phyloP scores from a whole-genome alignment of 1,140 invertebrate genomes.

The Drosophila serrata region DNA sequence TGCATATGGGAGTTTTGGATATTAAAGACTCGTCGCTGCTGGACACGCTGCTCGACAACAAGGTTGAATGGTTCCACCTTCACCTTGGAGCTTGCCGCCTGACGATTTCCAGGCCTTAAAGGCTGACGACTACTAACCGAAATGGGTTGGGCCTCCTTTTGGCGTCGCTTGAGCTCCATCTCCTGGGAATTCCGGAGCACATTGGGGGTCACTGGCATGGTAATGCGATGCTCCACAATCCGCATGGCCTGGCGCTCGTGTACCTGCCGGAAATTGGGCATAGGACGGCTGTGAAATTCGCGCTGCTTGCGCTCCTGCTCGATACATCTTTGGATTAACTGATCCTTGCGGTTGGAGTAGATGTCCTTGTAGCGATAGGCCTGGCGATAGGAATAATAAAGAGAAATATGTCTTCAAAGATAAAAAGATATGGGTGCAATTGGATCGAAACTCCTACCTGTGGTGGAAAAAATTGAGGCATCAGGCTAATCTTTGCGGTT shows the following conservation, averaged over 20 bases:
- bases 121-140: slow-evolving; percentile 13
- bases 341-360: slow-evolving; percentile 55
- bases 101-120: slow-evolving; percentile 28
- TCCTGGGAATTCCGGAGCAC: slow-evolving; percentile 48
- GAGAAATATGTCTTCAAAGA: too few species aligned
- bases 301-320: slow-evolving; percentile 55
- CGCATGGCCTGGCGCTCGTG: slow-evolving; percentile 36
- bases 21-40: slow-evolving; percentile 60
- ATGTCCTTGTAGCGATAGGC: slow-evolving; percentile 70
- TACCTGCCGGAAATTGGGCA: slow-evolving; percentile 60
- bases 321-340: slow-evolving; percentile 8
- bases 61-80: slow-evolving; percentile 54
- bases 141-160: slow-evolving; percentile 26
- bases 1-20: slow-evolving; percentile 15
- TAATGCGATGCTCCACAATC: slow-evolving; percentile 41
- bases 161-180: slow-evolving; percentile 31
- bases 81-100: neutral
- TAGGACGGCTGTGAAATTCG: slow-evolving; percentile 65
- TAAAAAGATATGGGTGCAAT: neutral
- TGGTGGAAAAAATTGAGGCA: neutral
- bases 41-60: slow-evolving; percentile 42
- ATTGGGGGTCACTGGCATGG: slow-evolving; percentile 61
- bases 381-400: neutral
- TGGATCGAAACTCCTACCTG: neutral
- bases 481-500: neutral